phyloP scores from a whole-genome alignment of 2,113 vertebrate species.

The Psephotus haematonotus region DNA sequence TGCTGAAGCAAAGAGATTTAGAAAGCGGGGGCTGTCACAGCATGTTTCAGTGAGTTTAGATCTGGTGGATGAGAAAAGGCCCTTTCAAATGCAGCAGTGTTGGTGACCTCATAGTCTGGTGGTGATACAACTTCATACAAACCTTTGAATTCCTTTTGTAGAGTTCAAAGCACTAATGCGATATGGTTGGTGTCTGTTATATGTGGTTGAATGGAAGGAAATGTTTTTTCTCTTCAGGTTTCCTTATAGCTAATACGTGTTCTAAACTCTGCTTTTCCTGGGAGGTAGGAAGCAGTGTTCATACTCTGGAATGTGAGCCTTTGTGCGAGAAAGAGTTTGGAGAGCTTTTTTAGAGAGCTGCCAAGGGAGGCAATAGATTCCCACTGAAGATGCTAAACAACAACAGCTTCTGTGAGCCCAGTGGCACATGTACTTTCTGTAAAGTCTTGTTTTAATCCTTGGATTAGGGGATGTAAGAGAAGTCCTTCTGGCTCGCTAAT shows the following conservation, averaged over 20 bases:
- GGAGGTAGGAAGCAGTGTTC: neutral
- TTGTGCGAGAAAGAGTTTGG: neutral
- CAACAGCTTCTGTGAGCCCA: neutral
- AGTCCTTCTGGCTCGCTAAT: neutral
- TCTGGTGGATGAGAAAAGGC: neutral
- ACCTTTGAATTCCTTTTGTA: neutral
- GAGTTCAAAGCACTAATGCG: neutral
- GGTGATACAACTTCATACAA: neutral
- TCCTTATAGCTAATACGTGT: neutral
- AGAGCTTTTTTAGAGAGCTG: neutral
- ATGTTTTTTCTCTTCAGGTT: neutral
- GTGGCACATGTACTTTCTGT: neutral
- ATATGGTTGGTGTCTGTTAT: neutral
- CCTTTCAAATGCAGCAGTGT: fast-evolving
- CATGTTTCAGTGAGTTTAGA: neutral
- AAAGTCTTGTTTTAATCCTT: neutral
- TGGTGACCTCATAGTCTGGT: neutral
- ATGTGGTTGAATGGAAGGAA: neutral
- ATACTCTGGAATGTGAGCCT: neutral
- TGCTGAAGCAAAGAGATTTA: neutral
- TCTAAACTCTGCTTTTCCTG: neutral
- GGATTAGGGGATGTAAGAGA: neutral
- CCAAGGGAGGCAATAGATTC: neutral
- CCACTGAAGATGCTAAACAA: neutral
- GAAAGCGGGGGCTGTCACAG: fast-evolving